Conservation (phyloP, 2,888 invertebrate genomes). For the Eupithecia pulchellata region DNA sequence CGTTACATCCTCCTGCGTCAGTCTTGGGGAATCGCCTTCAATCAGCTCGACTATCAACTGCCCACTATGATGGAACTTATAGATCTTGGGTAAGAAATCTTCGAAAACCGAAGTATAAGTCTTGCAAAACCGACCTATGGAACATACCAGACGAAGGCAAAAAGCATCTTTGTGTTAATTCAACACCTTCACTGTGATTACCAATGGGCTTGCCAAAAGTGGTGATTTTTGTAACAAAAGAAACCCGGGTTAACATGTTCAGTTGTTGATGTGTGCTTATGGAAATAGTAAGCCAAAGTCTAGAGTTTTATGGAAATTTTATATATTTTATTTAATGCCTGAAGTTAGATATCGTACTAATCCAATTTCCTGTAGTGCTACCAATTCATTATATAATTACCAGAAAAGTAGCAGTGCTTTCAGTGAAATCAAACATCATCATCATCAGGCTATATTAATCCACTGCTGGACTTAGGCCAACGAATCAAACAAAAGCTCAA, state of each 20-base stretch:
- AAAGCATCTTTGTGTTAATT: neutral
- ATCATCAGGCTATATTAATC: too few species aligned
- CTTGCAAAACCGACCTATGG: neutral
- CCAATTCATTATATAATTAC: neutral
- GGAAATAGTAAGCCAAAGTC: neutral
- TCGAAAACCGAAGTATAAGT: neutral
- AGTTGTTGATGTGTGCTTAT: neutral
- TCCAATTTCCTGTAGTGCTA: neutral
- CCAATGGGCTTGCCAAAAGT: too few species aligned
- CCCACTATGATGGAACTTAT: conserved; percentile 90
- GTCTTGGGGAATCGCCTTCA: conserved; percentile 91
- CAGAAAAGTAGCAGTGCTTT: neutral
- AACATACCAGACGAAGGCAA: neutral
- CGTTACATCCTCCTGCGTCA: conserved; percentile 91
- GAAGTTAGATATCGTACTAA: too few species aligned
- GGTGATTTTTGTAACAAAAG: too few species aligned
- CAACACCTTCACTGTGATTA: too few species aligned
- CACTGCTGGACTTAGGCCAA: too few species aligned
- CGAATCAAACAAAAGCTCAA: too few species aligned
- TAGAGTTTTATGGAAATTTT: neutral
- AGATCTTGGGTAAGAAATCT: conserved; percentile 86
- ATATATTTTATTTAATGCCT: too few species aligned
- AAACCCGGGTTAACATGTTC: neutral
- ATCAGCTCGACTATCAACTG: conserved; percentile 89
- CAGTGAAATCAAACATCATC: neutral